Percentiles rank a stretch among this genome's conserved stretches.
phyloP scores from a whole-genome alignment of 2,888 invertebrate genomes.

The Scaptomyza cyrtandrae region DNA sequence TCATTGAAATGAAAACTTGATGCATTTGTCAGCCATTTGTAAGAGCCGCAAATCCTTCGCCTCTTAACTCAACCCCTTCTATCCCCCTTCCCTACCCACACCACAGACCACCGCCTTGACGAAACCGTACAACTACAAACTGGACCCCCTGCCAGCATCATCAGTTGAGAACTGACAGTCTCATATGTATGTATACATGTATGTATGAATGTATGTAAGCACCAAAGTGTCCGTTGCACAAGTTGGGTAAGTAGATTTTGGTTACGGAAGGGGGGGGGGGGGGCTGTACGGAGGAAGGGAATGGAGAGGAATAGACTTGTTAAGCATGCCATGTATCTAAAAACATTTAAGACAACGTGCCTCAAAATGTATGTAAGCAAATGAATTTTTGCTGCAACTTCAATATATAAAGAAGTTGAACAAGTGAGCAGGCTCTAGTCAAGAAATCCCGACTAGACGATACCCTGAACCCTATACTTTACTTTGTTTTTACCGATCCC shows the following conservation, averaged over 20 bases:
- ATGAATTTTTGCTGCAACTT: background rate
- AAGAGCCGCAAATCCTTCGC: conserved; percentile 4
- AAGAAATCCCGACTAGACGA: too few species aligned
- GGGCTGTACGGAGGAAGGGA: background rate
- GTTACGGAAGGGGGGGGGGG: background rate
- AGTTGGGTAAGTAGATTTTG: background rate
- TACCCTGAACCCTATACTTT: too few species aligned
- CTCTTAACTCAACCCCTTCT: too few species aligned
- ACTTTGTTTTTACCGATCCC: too few species aligned
- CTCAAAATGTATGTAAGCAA: background rate
- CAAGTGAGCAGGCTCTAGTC: too few species aligned
- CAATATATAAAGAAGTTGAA: too few species aligned
- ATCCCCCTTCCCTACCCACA: too few species aligned
- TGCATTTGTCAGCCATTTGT: conserved; percentile 75
- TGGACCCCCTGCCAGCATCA: background rate
- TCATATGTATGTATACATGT: conserved; percentile 7
- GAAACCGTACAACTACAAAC: background rate
- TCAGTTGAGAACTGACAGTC: conserved; percentile 24
- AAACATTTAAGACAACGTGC: conserved; percentile 6
- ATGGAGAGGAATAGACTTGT: background rate
- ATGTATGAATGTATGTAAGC: background rate
- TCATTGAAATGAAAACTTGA: conserved; percentile 73
- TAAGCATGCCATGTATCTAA: background rate
- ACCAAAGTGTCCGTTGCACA: background rate
- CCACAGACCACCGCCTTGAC: too few species aligned